phyloP scores from a whole-genome alignment of 2,113 vertebrate species.

The Empidonax alnorum region DNA sequence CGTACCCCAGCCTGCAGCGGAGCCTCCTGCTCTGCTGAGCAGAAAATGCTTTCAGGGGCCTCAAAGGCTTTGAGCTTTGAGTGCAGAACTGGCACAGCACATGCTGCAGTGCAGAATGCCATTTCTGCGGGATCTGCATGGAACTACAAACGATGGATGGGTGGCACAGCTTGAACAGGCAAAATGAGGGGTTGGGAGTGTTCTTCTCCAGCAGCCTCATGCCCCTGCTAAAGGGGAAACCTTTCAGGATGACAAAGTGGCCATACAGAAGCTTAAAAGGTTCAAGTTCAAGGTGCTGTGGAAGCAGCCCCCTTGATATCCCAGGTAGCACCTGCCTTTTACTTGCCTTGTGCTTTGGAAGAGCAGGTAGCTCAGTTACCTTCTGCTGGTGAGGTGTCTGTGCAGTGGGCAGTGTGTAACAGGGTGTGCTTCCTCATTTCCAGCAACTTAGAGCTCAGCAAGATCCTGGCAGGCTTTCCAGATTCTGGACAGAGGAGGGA shows the following conservation, averaged over 20 bases:
- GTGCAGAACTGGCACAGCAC: accelerated
- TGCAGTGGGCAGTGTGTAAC: neutral
- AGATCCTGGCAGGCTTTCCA: neutral
- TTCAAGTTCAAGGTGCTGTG: accelerated
- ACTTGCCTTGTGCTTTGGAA: neutral
- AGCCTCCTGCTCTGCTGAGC: neutral
- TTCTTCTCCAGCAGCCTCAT: neutral
- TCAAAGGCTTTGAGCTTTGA: accelerated
- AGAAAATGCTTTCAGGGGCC: neutral
- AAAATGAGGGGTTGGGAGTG: accelerated
- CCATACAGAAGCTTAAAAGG: neutral
- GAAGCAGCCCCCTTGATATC: neutral
- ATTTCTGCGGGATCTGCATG: accelerated
- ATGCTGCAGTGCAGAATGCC: accelerated
- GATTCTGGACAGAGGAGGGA: neutral
- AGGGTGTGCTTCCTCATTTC: neutral
- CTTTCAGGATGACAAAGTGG: accelerated
- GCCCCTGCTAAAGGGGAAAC: neutral
- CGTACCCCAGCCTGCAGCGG: accelerated
- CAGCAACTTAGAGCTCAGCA: neutral
- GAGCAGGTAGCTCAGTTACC: neutral
- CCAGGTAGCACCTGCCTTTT: accelerated
- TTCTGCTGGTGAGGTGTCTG: neutral
- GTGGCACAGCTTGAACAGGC: accelerated
- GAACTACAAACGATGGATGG: accelerated